phyloP scores from a whole-genome alignment of 1,140 invertebrate genomes.

The Anadara kagoshimensis region DNA sequence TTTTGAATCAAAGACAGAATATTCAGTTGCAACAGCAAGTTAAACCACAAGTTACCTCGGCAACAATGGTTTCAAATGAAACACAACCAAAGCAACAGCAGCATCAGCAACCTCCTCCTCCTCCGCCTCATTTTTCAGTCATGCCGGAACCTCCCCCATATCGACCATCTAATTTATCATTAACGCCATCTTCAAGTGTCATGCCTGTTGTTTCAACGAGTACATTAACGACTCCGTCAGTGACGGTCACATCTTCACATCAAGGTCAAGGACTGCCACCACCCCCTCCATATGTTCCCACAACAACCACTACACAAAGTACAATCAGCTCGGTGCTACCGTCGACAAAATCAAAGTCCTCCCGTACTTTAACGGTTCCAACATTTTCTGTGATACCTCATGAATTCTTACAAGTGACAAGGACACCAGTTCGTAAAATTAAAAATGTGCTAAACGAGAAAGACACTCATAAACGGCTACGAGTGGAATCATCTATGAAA shows the following conservation, averaged over 20 bases:
- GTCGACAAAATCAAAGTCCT: slow-evolving; percentile 16
- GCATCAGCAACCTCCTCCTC: neutral
- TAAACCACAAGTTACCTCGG: too few relatives aligned
- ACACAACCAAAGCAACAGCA: neutral
- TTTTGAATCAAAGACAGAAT: too few relatives aligned
- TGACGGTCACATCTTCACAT: slow-evolving; percentile 18
- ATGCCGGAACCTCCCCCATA: slow-evolving; percentile 17
- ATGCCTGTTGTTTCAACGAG: neutral
- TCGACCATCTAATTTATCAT: neutral
- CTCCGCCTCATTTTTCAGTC: neutral
- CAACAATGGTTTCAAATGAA: too few relatives aligned
- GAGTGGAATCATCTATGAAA: slow-evolving; percentile 56
- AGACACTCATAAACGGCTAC: slow-evolving; percentile 53
- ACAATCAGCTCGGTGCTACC: neutral
- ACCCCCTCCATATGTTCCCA: slow-evolving; percentile 24
- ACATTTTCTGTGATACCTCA: slow-evolving; percentile 30
- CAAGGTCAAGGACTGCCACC: slow-evolving; percentile 8
- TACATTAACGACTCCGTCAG: neutral
- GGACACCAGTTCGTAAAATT: slow-evolving; percentile 38
- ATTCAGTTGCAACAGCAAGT: too few relatives aligned
- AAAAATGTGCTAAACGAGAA: slow-evolving; percentile 53
- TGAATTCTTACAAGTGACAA: slow-evolving; percentile 20
- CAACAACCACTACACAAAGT: slow-evolving; percentile 8
- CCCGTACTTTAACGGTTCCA: slow-evolving; percentile 10
- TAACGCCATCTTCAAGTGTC: neutral